Percentiles rank a stretch among this genome's conserved stretches.
These are phyloP conservation scores for Psittacula derbiana DNA, from an alignment of 2,797 vertebrate species.

Conservation along the genomic window DNA sequence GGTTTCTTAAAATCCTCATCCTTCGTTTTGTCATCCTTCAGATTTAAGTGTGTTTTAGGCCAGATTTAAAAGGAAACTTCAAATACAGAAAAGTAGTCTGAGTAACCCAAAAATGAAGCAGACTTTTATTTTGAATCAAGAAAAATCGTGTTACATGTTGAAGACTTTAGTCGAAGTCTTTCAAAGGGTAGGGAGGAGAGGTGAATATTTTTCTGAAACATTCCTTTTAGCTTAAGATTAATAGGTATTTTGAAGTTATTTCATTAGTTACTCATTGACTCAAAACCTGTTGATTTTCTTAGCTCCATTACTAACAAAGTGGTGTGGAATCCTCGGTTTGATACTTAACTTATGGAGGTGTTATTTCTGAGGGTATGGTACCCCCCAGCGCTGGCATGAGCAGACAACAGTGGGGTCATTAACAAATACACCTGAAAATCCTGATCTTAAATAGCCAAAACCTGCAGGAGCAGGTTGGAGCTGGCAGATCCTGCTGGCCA, in stretches of 20 bases:
- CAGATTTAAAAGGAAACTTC: background rate
- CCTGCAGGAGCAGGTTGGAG: background rate
- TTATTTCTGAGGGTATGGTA: background rate
- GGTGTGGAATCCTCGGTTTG: background rate
- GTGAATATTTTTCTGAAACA: background rate
- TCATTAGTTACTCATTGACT: background rate
- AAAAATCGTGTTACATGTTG: background rate
- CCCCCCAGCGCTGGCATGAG: background rate
- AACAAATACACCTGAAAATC: background rate
- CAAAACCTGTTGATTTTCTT: background rate
- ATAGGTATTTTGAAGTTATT: background rate
- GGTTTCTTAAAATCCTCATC: background rate
- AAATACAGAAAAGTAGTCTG: background rate
- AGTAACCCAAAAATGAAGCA: background rate
- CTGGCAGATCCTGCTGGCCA: background rate
- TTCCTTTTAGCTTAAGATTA: background rate
- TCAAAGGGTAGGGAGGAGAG: background rate
- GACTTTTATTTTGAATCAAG: background rate
- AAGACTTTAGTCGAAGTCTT: background rate
- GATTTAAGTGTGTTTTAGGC: background rate
- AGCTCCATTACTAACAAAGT: background rate
- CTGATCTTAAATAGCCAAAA: background rate
- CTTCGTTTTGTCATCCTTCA: background rate
- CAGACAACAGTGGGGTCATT: background rate
- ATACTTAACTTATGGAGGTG: background rate